phyloP scores from a whole-genome alignment of 2,888 invertebrate genomes.

The Fissipunctia ypsillon region DNA sequence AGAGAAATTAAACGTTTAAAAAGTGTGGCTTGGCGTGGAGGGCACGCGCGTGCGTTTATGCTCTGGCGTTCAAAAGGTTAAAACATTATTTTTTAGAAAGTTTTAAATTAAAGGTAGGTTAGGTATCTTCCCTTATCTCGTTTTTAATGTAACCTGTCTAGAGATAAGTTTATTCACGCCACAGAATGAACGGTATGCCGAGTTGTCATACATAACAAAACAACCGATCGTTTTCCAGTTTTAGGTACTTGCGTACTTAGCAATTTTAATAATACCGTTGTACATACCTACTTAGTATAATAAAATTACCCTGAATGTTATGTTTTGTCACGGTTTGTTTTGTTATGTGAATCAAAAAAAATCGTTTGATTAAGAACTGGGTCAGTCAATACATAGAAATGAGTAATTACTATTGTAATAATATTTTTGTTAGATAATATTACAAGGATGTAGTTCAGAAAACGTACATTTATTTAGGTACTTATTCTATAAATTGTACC shows the following conservation, averaged over 20 bases:
- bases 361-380: conserved; percentile 43
- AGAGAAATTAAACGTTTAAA: too few relatives aligned
- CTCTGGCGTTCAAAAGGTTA: too few relatives aligned
- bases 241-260: background rate
- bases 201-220: background rate
- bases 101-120: too few relatives aligned
- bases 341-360: conserved; percentile 27
- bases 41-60: too few relatives aligned
- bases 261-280: too few relatives aligned
- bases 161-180: conserved; percentile 1
- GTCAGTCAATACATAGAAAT: conserved; percentile 20
- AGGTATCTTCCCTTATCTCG: background rate
- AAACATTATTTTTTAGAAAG: too few relatives aligned
- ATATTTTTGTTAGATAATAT: background rate
- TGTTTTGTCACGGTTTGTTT: background rate
- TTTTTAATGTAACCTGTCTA: background rate
- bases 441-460: background rate
- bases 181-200: background rate
- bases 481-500: background rate
- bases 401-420: background rate
- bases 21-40: too few relatives aligned
- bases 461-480: background rate
- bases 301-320: conserved; percentile 17
- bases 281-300: too few relatives aligned
- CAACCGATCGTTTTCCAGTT: background rate